Conservation (phyloP, 1,140 invertebrate genomes). For the Alviniconcha marisindica region DNA sequence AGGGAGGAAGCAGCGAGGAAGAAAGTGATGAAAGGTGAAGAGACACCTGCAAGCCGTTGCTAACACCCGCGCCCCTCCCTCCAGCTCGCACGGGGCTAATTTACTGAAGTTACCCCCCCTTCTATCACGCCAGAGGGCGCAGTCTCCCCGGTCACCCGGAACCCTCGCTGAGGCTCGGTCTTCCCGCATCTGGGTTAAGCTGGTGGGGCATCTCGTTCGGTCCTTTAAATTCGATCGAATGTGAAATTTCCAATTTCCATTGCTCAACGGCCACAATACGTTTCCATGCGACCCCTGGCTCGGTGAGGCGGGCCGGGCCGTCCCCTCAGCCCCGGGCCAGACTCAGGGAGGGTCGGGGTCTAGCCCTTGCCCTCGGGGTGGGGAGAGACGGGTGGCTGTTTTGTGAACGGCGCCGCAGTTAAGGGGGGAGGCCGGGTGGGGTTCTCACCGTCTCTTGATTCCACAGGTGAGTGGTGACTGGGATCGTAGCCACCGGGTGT, state of each 20-base stretch:
- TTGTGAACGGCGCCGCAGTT: too few relatives aligned
- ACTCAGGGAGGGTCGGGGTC: neutral
- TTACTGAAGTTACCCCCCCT: neutral
- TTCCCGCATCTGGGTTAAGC: neutral
- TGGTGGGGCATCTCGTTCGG: neutral
- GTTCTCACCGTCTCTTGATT: too few relatives aligned
- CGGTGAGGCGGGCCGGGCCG: neutral
- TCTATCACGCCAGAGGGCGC: neutral
- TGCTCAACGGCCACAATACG: neutral
- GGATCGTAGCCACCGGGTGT: too few relatives aligned
- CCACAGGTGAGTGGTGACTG: too few relatives aligned
- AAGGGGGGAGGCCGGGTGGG: too few relatives aligned
- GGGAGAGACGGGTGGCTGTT: too few relatives aligned
- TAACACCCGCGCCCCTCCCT: slow-evolving; percentile 25
- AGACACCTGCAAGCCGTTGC: slow-evolving; percentile 47
- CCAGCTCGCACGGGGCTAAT: neutral
- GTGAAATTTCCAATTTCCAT: slow-evolving; percentile 19
- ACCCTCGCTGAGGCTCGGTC: neutral
- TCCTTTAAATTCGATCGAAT: neutral
- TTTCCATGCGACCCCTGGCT: neutral
- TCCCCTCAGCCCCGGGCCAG: neutral
- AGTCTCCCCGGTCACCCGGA: neutral
- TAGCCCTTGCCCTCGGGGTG: too few relatives aligned
- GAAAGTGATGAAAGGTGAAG: slow-evolving; percentile 1
- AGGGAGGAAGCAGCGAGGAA: neutral